Percentiles rank a stretch among this genome's conserved stretches.
Conservation (phyloP, 2,797 vertebrate species). For the Gephyroberyx darwinii region DNA sequence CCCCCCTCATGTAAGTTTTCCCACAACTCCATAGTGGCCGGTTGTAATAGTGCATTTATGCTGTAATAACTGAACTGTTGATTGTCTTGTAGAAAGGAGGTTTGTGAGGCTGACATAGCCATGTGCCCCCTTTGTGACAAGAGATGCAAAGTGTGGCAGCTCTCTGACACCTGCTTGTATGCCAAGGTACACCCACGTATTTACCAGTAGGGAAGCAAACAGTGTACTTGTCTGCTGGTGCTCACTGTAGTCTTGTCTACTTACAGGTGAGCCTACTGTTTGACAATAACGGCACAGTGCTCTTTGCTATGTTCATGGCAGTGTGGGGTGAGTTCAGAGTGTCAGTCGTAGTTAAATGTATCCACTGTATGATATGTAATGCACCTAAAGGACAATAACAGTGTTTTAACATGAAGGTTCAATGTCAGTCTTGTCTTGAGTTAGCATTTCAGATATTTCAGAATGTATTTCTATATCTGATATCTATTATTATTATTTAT, state of each 20-base stretch:
- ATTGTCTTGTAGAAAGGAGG: conserved; percentile 86
- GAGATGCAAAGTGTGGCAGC: conserved; percentile 86
- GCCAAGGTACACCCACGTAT: conserved; percentile 85
- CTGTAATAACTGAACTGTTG: background rate
- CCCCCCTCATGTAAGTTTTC: conserved; percentile 89
- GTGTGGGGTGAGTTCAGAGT: conserved; percentile 90
- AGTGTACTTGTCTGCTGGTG: background rate
- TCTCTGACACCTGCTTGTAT: conserved; percentile 91
- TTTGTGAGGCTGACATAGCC: conserved; percentile 84
- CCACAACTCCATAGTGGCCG: background rate
- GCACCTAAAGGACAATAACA: background rate
- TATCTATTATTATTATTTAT: no score
- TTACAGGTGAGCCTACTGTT: conserved; percentile 90
- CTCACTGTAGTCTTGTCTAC: conserved; percentile 31
- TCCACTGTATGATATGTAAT: background rate
- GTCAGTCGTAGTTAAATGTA: background rate
- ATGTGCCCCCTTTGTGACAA: conserved; percentile 94
- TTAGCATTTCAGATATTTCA: no score
- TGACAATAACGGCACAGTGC: conserved; percentile 91
- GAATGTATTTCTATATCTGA: no score
- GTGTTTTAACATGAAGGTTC: no score
- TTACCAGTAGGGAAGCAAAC: background rate
- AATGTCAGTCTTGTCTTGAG: no score
- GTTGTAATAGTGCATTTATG: background rate
- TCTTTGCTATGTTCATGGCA: conserved; percentile 95